Conservation (phyloP, 2,888 invertebrate genomes). For the Pheosia tremula region DNA sequence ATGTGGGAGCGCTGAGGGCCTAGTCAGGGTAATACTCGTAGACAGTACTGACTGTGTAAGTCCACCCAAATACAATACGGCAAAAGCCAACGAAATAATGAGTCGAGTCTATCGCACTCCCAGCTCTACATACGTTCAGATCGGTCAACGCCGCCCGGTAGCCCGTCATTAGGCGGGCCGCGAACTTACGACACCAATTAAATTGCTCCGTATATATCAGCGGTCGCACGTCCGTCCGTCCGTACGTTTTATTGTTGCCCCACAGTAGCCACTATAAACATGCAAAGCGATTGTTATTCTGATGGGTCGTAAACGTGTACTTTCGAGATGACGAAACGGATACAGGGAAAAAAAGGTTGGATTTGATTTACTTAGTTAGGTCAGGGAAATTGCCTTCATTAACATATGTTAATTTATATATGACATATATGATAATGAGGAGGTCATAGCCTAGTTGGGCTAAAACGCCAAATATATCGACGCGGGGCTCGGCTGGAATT, state of each 20-base stretch:
- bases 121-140: constrained; percentile 19
- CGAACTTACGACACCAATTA: constrained; percentile 73
- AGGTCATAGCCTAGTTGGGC: too few species aligned
- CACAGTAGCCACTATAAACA: constrained; percentile 77
- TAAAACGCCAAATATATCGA: too few species aligned
- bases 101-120: constrained; percentile 29
- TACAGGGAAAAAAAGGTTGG: background rate
- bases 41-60: too few species aligned
- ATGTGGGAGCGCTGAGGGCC: too few species aligned
- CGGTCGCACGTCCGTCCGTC: constrained; percentile 51
- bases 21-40: too few species aligned
- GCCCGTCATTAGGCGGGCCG: constrained; percentile 75
- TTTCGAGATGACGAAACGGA: background rate
- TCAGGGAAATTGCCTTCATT: too few species aligned
- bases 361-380: too few species aligned
- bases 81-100: background rate
- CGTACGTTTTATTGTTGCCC: constrained; percentile 63
- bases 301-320: constrained; percentile 36
- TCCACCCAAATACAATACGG: too few species aligned
- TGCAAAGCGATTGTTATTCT: constrained; percentile 66
- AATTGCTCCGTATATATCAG: constrained; percentile 78
- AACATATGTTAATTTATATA: too few species aligned
- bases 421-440: too few species aligned
- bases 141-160: constrained; percentile 51
- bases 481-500: too few species aligned